These are phyloP conservation scores for Papilio polyxenes DNA, from an alignment of 1,140 invertebrate genomes.

Conservation along the genomic window DNA sequence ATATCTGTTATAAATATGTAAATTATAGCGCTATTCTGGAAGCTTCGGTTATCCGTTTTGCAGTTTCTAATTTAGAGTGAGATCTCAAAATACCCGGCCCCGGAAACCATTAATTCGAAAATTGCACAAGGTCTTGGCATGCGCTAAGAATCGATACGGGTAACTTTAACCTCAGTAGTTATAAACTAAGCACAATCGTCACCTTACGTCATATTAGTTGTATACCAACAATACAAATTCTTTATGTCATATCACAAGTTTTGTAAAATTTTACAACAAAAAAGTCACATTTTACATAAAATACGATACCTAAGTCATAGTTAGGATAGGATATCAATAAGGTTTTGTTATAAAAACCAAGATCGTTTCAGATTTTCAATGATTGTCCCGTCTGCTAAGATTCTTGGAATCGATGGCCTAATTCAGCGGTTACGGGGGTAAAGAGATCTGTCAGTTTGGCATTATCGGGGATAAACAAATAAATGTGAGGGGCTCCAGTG, in stretches of 20 bases:
- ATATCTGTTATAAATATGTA: neutral
- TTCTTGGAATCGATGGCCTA: neutral
- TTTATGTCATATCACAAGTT: neutral
- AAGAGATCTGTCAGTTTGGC: neutral
- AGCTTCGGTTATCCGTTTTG: neutral
- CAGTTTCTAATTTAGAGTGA: neutral
- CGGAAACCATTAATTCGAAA: conserved; percentile 21
- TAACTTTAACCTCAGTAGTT: conserved; percentile 19
- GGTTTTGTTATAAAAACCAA: neutral
- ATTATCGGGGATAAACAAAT: neutral
- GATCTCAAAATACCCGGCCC: conserved; percentile 17
- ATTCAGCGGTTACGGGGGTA: neutral
- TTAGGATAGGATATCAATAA: neutral
- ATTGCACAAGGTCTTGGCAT: conserved; percentile 17
- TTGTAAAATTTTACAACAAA: neutral
- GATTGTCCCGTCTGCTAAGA: neutral
- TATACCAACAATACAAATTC: neutral
- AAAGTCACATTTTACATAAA: neutral
- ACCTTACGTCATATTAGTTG: neutral
- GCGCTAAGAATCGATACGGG: conserved; percentile 19
- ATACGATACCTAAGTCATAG: neutral
- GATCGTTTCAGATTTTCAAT: neutral
- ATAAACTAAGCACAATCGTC: neutral
- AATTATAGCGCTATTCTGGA: neutral
- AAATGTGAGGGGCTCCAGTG: neutral